These are phyloP conservation scores for Eumacrocentrus americanus DNA, from an alignment of 2,888 invertebrate species.

Conservation along the genomic window DNA sequence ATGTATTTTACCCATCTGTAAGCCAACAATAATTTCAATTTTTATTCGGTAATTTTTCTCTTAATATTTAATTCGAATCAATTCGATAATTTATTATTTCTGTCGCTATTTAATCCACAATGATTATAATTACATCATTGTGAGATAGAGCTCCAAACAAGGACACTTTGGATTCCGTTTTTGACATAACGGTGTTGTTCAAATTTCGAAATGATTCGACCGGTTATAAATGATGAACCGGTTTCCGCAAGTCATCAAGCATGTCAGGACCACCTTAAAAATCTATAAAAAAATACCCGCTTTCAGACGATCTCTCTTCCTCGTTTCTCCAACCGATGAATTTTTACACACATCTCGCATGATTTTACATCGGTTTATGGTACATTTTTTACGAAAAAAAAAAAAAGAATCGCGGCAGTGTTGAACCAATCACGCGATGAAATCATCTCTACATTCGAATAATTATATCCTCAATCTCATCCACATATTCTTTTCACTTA, in stretches of 20 bases:
- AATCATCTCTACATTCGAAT: neutral
- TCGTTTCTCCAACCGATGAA: constrained; percentile 6
- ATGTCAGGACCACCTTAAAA: neutral
- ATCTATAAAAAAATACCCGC: constrained; percentile 16
- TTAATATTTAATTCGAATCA: neutral
- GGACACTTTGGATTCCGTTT: neutral
- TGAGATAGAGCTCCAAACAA: neutral
- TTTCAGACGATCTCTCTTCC: neutral
- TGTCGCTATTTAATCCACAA: too few relatives aligned
- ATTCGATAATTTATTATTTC: neutral
- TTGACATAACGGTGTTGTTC: neutral
- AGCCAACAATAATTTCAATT: neutral
- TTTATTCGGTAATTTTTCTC: neutral
- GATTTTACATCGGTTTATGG: neutral
- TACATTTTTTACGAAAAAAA: neutral
- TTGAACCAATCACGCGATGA: neutral
- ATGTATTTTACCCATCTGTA: too few relatives aligned
- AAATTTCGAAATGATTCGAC: neutral
- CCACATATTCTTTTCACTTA: neutral
- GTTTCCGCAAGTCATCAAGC: neutral
- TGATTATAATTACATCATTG: neutral
- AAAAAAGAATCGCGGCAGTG: neutral
- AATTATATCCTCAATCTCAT: neutral
- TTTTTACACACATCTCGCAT: neutral
- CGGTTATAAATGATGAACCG: neutral